Base-by-base conservation (phyloP, 2,797 vertebrate genomes). In the Odontamblyopus lacepedii region DNA sequence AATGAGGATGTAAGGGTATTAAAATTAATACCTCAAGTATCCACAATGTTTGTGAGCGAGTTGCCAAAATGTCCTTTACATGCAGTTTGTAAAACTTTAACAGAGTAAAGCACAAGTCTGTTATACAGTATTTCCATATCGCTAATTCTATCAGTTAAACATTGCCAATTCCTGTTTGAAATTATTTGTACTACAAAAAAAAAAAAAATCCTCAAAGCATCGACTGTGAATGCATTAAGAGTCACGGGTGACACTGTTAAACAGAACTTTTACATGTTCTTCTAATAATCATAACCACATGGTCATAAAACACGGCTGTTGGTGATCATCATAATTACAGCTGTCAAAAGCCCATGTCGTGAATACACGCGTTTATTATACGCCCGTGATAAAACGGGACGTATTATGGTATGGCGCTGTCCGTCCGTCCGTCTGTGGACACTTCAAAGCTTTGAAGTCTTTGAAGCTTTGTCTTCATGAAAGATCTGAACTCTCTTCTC, bases 61-160 rank as follows among this genome's bases (percentile, higher is more conserved):
- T 23, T 67, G 60, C 35, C 6, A 77, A 67, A 48, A 26, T 38
- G 61, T 38, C 78, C 78, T 85, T 79, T 78, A 84, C 61, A 80
- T 13, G 80, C 44, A 84, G 29, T 69, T 64, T 72, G 50, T 64
- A 73, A 48, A 68, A 32, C 38, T 60, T 3, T n/a, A 35, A 41
- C 18, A 65, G 23, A 27, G 41, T 26, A 0, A 1, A 27, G 15
- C 38, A 48, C 9, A 38, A 38, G 62, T 19, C 30, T 32, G 60
- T 3, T 62, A 57, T 57, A 1, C 6, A 18, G 3, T 9, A 62
- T 35, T 62, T 62, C 13, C 6, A 62, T 19, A 9, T 4, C 9
- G 32, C 32, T 6, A 29, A 13, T 29, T 59, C 15, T 13, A 59
- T 29, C 8, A 44, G 3, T 44, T 44, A 11, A 13, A 4, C 11